phyloP scores from a whole-genome alignment of 2,113 vertebrate genomes.

The Hypocryptadius cinnamomeus region DNA sequence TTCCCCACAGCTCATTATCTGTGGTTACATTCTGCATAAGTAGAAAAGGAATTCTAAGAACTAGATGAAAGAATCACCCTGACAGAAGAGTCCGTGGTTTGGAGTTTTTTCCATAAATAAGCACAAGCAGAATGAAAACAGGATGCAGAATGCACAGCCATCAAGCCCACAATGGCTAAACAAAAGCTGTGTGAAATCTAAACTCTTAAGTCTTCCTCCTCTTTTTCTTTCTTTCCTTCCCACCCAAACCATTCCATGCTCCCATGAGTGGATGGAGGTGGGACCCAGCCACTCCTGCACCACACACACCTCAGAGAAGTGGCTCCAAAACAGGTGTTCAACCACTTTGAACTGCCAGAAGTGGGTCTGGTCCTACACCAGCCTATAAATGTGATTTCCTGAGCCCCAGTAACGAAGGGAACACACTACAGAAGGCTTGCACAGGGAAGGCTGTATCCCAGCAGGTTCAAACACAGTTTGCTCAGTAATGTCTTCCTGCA shows the following conservation, averaged over 20 bases:
- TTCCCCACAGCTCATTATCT: neutral
- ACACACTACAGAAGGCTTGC: neutral
- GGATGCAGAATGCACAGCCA: neutral
- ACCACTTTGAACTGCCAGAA: neutral
- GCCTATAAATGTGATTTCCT: neutral
- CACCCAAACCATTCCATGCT: neutral
- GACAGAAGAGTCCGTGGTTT: neutral
- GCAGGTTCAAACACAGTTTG: neutral
- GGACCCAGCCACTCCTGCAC: neutral
- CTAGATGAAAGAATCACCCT: neutral
- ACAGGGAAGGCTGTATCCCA: neutral
- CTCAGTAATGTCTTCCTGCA: neutral
- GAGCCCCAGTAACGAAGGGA: neutral
- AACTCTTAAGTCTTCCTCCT: neutral
- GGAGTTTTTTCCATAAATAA: neutral
- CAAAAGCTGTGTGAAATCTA: neutral
- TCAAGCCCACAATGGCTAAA: neutral
- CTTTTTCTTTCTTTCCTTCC: neutral
- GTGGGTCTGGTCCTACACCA: neutral
- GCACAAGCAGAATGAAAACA: neutral
- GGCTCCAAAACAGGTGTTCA: neutral
- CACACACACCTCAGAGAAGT: rapidly evolving
- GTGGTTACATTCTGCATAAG: neutral
- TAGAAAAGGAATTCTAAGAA: neutral
- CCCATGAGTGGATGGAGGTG: neutral